Base-by-base conservation (phyloP, 2,888 invertebrate species). In the Daptonema setosum region DNA sequence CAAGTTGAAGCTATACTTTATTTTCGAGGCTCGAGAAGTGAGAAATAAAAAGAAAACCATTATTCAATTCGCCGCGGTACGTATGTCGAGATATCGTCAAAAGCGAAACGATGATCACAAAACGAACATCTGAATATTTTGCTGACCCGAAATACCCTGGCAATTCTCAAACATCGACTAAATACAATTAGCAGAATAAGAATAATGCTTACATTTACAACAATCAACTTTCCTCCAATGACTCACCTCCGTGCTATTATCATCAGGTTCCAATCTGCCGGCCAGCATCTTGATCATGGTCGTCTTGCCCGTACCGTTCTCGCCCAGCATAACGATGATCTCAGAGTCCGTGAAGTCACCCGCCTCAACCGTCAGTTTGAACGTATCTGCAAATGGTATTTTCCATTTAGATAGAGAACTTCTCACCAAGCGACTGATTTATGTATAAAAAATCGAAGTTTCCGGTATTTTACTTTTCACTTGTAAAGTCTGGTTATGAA, bases 301-400 rank as follows among this genome's bases (percentile, higher is more conserved):
- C 0, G 97, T 97, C 75, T 99, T 97, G 52, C 97, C 97, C 28
- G 97, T 99, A 61, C 97, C 97, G 72, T 97, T 97, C 73, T 99
- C 97, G 56, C 80, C 80, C 59, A 97, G 78, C 70, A 97, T 78
- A 14, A 99, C 97, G 67, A 97, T 79, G 72, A 99, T 99, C 75
- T 97, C 97, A 0, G 97, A 97, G 74, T 97, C 97, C 20, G 93
- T 93, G 74, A 97, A 97, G 70, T 90, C 87, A 14, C 97, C 97
- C 61, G 82, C 78, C 61, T 81, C 79, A 14, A 99, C 86, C 2
- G 75, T 73, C 61, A 97, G 75, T 56, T 79, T 76, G 72, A 95
- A 91, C 68, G 72, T 63, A 25, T 70, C 68, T 66, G 54, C 35
- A 61, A 56, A 59, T 47, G 55, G 58, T 35, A n/a, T n/a, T n/a